Conservation (phyloP, 2,113 vertebrate genomes). For the Hiodon alosoides region DNA sequence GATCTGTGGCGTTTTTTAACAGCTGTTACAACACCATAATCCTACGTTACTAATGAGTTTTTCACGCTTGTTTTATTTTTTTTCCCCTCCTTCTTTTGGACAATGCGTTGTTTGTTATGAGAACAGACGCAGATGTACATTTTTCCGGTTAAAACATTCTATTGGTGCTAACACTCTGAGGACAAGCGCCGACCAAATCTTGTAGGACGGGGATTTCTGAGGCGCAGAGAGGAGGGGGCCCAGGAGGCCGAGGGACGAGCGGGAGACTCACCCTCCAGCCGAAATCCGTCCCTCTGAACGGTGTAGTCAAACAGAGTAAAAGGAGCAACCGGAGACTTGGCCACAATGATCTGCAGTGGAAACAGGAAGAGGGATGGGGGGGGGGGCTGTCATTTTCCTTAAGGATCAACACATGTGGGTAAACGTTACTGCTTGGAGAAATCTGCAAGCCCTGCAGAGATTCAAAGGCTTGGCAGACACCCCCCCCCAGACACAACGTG, state of each 20-base stretch:
- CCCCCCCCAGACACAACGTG: constrained; percentile 11
- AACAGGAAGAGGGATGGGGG: background rate
- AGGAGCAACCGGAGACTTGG: constrained; percentile 75
- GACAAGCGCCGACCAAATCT: too few species aligned
- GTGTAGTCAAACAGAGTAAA: constrained; percentile 65
- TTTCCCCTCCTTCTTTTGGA: too few species aligned
- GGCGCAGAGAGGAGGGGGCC: too few species aligned
- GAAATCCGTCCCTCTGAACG: constrained; percentile 66
- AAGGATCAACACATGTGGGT: constrained; percentile 2
- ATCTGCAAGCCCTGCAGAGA: background rate
- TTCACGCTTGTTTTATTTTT: background rate
- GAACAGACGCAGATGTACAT: background rate
- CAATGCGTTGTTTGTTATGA: too few species aligned
- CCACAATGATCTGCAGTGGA: constrained; percentile 68
- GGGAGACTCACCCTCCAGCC: constrained; percentile 67
- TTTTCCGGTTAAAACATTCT: too few species aligned
- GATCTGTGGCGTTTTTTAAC: background rate
- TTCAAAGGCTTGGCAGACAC: constrained; percentile 47
- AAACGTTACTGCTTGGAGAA: background rate
- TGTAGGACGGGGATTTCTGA: background rate
- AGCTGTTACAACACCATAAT: background rate
- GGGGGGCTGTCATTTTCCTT: constrained; percentile 2
- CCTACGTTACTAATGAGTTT: background rate
- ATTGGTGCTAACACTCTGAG: too few species aligned
- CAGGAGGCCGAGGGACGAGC: background rate